These are phyloP conservation scores for Drosophila lutescens DNA, from an alignment of 2,888 invertebrate genomes.

Conservation along the genomic window DNA sequence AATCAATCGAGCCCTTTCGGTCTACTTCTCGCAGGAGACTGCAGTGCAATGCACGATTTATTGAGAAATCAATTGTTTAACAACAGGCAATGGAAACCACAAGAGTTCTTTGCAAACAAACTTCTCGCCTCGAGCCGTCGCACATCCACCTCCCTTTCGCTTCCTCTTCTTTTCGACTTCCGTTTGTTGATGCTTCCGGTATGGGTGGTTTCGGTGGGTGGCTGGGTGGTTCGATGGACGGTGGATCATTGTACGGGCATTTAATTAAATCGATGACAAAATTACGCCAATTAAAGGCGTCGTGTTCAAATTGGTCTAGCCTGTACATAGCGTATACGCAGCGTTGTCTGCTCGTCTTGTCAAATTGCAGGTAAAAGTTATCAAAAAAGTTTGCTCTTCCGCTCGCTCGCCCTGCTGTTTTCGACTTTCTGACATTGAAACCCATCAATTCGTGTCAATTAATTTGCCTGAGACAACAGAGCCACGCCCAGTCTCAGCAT, in stretches of 20 bases:
- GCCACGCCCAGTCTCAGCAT: conserved; percentile 44
- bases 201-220: conserved; percentile 4
- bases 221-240: not conserved
- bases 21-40: conserved; percentile 35
- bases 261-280: conserved; percentile 79
- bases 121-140: conserved; percentile 76
- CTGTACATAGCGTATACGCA: conserved; percentile 60
- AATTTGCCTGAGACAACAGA: conserved; percentile 72
- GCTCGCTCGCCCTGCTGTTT: conserved; percentile 23
- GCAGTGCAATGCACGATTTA: conserved; percentile 79
- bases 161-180: conserved; percentile 60
- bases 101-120: conserved; percentile 79
- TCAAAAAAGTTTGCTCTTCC: conserved; percentile 51
- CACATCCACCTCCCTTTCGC: conserved; percentile 28
- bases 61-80: conserved; percentile 80
- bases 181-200: conserved; percentile 66
- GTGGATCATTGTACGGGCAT: conserved; percentile 62
- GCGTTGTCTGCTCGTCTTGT: conserved; percentile 54
- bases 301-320: conserved; percentile 75
- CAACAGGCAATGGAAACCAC: conserved; percentile 80
- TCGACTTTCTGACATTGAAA: conserved; percentile 79
- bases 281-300: conserved; percentile 79
- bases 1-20: conserved; percentile 44
- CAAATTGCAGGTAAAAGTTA: conserved; percentile 76
- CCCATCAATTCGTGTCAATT: conserved; percentile 83